Percentiles rank a stretch among this genome's conserved stretches.
Evolutionary conservation across 2,888 invertebrate species (phyloP).

Genomic region (Lasioglossum malachurum): DNA sequence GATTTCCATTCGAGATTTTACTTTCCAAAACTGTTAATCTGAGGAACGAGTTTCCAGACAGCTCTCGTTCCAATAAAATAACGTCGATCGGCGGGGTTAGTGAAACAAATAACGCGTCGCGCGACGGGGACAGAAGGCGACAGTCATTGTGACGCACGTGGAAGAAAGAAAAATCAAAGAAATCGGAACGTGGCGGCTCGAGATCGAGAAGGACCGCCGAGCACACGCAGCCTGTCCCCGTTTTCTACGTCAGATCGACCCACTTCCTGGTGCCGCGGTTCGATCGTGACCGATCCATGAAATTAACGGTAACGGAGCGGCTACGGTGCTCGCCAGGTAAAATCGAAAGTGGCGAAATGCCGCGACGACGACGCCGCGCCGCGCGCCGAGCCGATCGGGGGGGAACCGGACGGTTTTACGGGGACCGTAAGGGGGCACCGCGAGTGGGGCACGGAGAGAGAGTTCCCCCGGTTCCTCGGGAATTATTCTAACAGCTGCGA

Average conservation of each 20-base stretch:
- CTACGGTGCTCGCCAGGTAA: slow-evolving; percentile 62
- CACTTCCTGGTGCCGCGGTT: slow-evolving; percentile 66
- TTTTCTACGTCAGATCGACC: slow-evolving; percentile 65
- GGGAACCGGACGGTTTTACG: slow-evolving; percentile 28
- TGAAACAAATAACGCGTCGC: not conserved
- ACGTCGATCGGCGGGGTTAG: not conserved
- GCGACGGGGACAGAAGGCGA: not conserved
- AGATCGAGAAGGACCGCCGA: slow-evolving; percentile 13
- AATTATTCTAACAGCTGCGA: slow-evolving; percentile 37
- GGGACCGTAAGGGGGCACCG: not conserved
- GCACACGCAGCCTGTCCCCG: slow-evolving; percentile 37
- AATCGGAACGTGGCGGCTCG: not conserved
- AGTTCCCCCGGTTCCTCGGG: slow-evolving; percentile 34
- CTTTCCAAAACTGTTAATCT: not conserved
- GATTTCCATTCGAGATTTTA: not conserved
- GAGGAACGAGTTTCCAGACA: not conserved
- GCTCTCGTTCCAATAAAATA: not conserved
- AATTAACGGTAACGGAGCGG: slow-evolving; percentile 69
- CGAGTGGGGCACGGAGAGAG: slow-evolving; percentile 56
- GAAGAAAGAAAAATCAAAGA: not conserved
- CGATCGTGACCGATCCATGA: slow-evolving; percentile 64
- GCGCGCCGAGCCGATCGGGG: not conserved
- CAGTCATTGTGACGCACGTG: not conserved
- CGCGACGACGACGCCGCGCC: slow-evolving; percentile 30
- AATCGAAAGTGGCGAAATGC: slow-evolving; percentile 77